A percentile compares a stretch with the other conserved stretches of the same genome.
These are phyloP conservation scores for Danaus melanippus DNA, from an alignment of 1,140 invertebrate genomes.

Conservation along the genomic window DNA sequence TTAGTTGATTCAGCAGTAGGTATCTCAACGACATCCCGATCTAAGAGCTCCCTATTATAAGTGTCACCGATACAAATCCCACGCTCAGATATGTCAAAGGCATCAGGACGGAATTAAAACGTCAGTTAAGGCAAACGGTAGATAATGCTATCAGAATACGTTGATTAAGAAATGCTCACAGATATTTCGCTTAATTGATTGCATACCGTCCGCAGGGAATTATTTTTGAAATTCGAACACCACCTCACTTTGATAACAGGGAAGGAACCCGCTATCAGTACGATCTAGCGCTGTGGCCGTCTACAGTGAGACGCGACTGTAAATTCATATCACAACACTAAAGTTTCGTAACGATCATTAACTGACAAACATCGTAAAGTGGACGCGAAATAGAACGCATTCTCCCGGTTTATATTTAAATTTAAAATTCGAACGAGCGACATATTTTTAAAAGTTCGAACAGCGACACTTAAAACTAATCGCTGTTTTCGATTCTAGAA, in stretches of 20 bases:
- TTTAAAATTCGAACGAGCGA: conserved; percentile 58
- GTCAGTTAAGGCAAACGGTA: conserved; percentile 19
- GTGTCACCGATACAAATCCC: conserved; percentile 35
- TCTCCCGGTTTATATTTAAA: conserved; percentile 63
- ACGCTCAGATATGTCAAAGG: conserved; percentile 32
- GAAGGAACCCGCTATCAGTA: too few species aligned
- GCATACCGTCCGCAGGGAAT: background rate
- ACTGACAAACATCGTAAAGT: conserved; percentile 64
- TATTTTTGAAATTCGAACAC: too few species aligned
- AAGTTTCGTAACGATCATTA: conserved; percentile 61
- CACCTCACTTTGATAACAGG: too few species aligned
- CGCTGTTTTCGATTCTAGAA: conserved; percentile 63
- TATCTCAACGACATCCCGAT: too few species aligned
- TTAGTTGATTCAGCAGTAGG: too few species aligned
- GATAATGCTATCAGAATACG: conserved; percentile 16
- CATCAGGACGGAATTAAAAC: conserved; percentile 35
- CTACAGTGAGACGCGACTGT: conserved; percentile 14
- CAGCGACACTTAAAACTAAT: conserved; percentile 63
- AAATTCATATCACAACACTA: conserved; percentile 51
- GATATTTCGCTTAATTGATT: conserved; percentile 12
- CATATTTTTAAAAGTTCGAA: conserved; percentile 68
- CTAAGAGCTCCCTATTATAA: conserved; percentile 19
- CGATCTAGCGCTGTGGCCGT: background rate
- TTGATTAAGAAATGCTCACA: conserved; percentile 18
- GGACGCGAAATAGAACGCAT: conserved; percentile 59